These are phyloP conservation scores for Oegoconia quadripuncta DNA, from an alignment of 2,888 invertebrate species.

Conservation along the genomic window DNA sequence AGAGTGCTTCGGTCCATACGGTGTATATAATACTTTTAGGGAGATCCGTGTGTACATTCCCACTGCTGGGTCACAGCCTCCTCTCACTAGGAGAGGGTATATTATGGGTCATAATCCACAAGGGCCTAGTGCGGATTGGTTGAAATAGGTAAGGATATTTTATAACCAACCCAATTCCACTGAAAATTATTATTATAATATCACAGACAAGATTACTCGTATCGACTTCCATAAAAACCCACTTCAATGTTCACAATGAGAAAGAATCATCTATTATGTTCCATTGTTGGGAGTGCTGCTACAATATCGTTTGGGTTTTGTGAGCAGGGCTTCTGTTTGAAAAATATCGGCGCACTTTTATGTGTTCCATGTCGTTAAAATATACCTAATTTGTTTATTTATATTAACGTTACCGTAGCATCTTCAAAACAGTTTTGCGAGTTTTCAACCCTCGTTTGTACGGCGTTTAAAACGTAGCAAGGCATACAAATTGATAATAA, in stretches of 20 bases:
- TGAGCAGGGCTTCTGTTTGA: conserved; percentile 3
- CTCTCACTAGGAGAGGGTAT: too few relatives aligned
- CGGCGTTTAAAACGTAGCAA: too few relatives aligned
- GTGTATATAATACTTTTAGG: too few relatives aligned
- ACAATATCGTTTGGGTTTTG: conserved; percentile 30
- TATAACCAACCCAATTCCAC: background rate
- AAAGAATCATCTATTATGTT: conserved; percentile 50
- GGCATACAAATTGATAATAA: too few relatives aligned
- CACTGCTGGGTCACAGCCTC: too few relatives aligned
- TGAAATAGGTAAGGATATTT: too few relatives aligned
- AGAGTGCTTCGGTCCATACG: too few relatives aligned
- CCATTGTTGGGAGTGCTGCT: conserved; percentile 41
- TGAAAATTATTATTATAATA: conserved; percentile 3
- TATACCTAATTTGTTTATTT: background rate
- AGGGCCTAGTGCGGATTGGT: too few relatives aligned
- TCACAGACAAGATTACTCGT: conserved; percentile 33
- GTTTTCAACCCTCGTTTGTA: too few relatives aligned
- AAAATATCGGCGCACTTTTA: conserved; percentile 2
- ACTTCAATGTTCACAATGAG: conserved; percentile 46
- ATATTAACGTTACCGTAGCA: background rate
- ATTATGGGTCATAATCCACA: too few relatives aligned
- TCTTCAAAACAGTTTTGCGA: too few relatives aligned
- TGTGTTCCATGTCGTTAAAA: background rate
- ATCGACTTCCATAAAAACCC: conserved; percentile 43
- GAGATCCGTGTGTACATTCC: too few relatives aligned